These are phyloP conservation scores for Stratiolaelaps scimitus DNA, from an alignment of 1,140 invertebrate genomes.

Conservation along the genomic window DNA sequence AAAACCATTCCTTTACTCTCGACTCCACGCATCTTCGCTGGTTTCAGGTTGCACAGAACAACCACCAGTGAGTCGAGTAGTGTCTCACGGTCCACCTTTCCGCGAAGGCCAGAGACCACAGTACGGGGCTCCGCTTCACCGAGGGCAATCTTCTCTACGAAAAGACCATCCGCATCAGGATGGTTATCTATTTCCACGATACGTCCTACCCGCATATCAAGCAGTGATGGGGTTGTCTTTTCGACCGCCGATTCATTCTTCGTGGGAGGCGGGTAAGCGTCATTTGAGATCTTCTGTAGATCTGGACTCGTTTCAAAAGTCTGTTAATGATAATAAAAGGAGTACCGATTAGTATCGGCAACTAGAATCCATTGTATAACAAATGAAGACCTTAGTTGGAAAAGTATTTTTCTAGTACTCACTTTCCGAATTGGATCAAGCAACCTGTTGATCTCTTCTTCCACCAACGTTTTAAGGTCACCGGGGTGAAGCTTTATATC, in stretches of 20 bases:
- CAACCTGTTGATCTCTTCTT: constrained; percentile 69
- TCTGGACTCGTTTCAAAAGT: constrained; percentile 59
- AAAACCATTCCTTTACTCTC: constrained; percentile 64
- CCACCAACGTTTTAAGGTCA: constrained; percentile 74
- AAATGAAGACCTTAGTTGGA: no score
- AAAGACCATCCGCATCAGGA: constrained; percentile 85
- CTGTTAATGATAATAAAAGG: neutral
- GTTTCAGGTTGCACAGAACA: constrained; percentile 82
- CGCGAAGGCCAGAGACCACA: constrained; percentile 78
- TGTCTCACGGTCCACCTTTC: constrained; percentile 72
- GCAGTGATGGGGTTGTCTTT: constrained; percentile 39
- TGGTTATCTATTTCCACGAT: constrained; percentile 79
- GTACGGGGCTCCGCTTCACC: constrained; percentile 46
- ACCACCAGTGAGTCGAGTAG: constrained; percentile 72
- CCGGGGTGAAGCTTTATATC: constrained; percentile 68
- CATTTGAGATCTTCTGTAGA: constrained; percentile 52
- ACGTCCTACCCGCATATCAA: constrained; percentile 84
- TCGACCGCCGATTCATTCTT: constrained; percentile 43
- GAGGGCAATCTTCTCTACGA: constrained; percentile 81
- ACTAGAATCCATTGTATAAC: no score
- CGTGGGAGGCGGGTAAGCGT: constrained; percentile 64
- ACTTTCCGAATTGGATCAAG: constrained; percentile 76
- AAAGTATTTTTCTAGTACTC: neutral
- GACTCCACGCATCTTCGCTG: constrained; percentile 79
- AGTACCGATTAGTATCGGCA: no score